phyloP scores from a whole-genome alignment of 2,888 invertebrate genomes.

The Tenthredo mesomela region DNA sequence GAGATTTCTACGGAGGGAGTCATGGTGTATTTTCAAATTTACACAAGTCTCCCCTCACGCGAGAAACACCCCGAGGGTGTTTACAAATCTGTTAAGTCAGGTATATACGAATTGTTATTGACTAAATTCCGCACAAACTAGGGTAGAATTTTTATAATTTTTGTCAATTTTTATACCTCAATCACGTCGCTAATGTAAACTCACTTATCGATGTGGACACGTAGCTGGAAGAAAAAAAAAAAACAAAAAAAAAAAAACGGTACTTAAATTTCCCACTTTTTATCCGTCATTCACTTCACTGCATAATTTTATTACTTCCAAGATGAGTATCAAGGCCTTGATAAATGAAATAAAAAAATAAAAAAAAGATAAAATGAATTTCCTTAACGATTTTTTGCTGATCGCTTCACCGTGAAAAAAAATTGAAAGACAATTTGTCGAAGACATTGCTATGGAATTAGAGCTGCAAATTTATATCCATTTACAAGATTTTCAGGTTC shows the following conservation, averaged over 20 bases:
- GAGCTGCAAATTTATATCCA: not conserved
- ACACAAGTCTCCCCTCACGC: not conserved
- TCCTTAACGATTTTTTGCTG: not conserved
- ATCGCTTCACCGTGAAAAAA: not conserved
- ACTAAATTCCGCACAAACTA: not conserved
- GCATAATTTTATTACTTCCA: not conserved
- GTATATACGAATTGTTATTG: slow-evolving; percentile 20
- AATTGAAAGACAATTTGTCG: not conserved
- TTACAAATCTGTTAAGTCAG: slow-evolving; percentile 21
- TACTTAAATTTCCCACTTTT: not conserved
- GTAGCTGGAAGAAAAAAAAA: no score
- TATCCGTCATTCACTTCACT: not conserved
- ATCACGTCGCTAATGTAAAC: not conserved
- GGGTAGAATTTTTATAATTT: not conserved
- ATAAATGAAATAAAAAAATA: not conserved
- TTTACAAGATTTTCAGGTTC: not conserved
- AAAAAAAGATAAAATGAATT: not conserved
- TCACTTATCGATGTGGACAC: not conserved
- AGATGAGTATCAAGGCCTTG: not conserved
- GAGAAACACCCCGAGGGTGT: slow-evolving; percentile 1
- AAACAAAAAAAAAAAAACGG: not conserved
- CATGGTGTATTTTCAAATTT: slow-evolving; percentile 24
- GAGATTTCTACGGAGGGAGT: not conserved
- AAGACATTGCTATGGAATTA: not conserved
- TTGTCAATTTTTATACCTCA: not conserved